Conservation (phyloP, 2,797 vertebrate species). For the Denticeps clupeoides region DNA sequence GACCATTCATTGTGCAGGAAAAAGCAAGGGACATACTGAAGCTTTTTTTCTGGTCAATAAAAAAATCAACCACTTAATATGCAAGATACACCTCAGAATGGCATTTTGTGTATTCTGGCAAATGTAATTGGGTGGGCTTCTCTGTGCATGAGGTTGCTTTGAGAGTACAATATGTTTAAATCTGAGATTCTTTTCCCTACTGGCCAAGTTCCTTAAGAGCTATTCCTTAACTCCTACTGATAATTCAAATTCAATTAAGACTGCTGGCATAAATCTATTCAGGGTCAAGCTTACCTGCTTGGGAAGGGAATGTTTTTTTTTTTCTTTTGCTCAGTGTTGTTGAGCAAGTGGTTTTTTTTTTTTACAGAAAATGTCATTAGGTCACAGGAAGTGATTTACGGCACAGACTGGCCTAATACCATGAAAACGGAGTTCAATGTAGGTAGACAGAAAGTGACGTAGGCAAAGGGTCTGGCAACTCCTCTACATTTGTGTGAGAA, state of each 20-base stretch:
- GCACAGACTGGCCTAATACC: slow-evolving; percentile 6
- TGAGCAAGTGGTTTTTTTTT: slow-evolving; percentile 7
- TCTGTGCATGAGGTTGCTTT: slow-evolving; percentile 6
- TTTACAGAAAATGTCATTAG: not conserved
- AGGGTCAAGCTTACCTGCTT: slow-evolving; percentile 5
- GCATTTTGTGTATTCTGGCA: slow-evolving; percentile 9
- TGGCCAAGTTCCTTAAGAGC: slow-evolving; percentile 7
- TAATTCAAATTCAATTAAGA: slow-evolving; percentile 17
- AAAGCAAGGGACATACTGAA: not conserved
- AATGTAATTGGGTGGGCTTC: slow-evolving; percentile 1
- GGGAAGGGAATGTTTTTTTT: slow-evolving; percentile 10
- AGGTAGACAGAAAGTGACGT: slow-evolving; percentile 7
- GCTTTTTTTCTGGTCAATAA: not conserved
- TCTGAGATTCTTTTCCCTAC: slow-evolving; percentile 6
- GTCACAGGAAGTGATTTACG: slow-evolving; percentile 12
- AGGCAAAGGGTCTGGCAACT: not conserved
- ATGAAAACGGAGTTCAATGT: slow-evolving; percentile 14
- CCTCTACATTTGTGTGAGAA: no score
- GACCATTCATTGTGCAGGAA: slow-evolving; percentile 7
- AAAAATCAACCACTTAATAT: slow-evolving; percentile 6
- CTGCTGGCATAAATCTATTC: slow-evolving; percentile 3
- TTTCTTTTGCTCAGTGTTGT: slow-evolving; percentile 1
- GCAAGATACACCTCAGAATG: not conserved
- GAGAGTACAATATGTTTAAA: slow-evolving; percentile 4
- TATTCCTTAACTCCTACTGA: slow-evolving; percentile 16